These are phyloP conservation scores for Myiotriccus ornatus DNA, from an alignment of 2,797 vertebrate genomes.

Conservation along the genomic window DNA sequence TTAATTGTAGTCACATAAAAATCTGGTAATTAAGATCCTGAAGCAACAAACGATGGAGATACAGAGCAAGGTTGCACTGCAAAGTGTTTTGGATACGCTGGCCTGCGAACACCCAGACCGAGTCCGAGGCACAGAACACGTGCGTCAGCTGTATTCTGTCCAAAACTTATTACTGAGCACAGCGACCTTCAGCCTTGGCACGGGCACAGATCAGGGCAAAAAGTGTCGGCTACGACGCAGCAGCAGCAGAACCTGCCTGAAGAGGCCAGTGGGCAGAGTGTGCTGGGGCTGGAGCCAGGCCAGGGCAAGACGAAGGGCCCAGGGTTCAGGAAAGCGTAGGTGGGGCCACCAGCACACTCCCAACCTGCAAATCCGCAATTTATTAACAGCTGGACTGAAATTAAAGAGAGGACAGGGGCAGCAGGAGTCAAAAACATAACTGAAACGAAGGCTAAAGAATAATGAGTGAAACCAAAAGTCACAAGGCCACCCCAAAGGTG, in stretches of 20 bases:
- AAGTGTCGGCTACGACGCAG: neutral
- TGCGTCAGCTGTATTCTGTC: conserved; percentile 12
- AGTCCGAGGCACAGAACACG: neutral
- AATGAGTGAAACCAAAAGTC: neutral
- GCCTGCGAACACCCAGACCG: neutral
- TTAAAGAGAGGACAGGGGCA: rapidly evolving
- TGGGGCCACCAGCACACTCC: neutral
- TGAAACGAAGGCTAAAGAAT: neutral
- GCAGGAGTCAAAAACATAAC: neutral
- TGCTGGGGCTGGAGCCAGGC: neutral
- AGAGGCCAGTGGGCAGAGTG: neutral
- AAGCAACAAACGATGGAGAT: neutral
- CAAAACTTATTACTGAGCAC: conserved; percentile 36
- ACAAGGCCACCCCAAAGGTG: neutral
- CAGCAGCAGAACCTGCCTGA: neutral
- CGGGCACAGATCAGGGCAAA: neutral
- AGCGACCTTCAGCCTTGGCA: conserved; percentile 52
- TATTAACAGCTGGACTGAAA: neutral
- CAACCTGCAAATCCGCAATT: neutral
- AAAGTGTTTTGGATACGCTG: neutral
- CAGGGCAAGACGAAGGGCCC: neutral
- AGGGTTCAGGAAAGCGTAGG: neutral
- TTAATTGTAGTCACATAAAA: neutral
- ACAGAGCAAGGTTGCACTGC: neutral
- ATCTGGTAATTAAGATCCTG: neutral